Base-by-base conservation (phyloP, 2,797 vertebrate genomes). In the Diglossa cyanea region DNA sequence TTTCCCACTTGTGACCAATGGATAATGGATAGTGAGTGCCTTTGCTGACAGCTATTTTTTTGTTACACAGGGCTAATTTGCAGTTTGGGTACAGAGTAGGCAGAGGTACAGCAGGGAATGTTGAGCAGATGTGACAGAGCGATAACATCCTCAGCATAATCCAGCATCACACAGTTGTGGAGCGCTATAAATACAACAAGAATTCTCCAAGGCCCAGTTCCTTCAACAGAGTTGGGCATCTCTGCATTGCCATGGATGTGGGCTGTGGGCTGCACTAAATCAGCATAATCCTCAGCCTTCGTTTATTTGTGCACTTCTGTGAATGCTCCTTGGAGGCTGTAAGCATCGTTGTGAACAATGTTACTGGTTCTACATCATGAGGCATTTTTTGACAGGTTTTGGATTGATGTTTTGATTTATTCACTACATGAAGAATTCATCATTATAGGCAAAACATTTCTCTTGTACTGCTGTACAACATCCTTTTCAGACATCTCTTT, bases 51-150 rank as follows among this genome's bases (percentile, higher is more conserved):
- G 77, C 45, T 93, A 53, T 73, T 78, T 90, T 55, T 80, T 33
- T 47, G 53, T 75, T 90, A 39, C 2, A 2, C 30, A 33, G 90
- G 78, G 57, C 84, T 91, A 45, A 86, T 92, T 58, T 94, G 73
- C 73, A 51, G 40, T 70, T 82, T 0, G 63, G 48, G 88, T 92
- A 78, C 83, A 74, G 95, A 47, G 66, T 78, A 88, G 88, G 95
- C 93, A 91, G 76, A 77, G 63, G 86, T 76, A 84, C 84, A 89
- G 77, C 65, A 61, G 87, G 57, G 82, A 91, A 53, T n/a, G 44
- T 5, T 90, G 82, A 93, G 83, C 88, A 93, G 86, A 92, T 86
- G 92, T 95, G 92, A 92, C 92, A 81, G 24, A 83, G 71, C 4
- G 14, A 42, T 91, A 93, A 82, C 86, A 85, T 88, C 67, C 74